Evolutionary conservation across 2,797 vertebrate genomes (phyloP), one percentile per base, ranked within the genome.

Genomic region (Sebastes matsubarae): DNA sequence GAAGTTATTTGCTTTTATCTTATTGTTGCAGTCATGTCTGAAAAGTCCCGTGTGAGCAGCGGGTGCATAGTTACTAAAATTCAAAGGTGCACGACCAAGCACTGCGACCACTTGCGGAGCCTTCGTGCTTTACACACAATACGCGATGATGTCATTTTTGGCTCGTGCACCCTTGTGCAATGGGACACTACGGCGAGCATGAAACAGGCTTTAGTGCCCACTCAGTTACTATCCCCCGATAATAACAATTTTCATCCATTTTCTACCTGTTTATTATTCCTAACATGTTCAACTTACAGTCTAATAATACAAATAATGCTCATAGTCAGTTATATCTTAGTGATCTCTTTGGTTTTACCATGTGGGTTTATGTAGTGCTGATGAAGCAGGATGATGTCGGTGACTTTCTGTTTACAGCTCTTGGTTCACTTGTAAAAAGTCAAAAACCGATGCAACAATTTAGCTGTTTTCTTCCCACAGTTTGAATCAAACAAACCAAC

Each of bases 101-200:
- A 14, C 38, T 42, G 38, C 5, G 2, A 42, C 38, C 0, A 14
- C 38, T 42, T 14, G 38, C 13, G 0, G 13, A 42, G 13, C 13
- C 38, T 42, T 42, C 13, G 38, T 13, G 36, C 36, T 38, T 38
- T 2, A 5, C 11, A 13, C 36, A 13, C 36, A 38, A 13, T 38
- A 36, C 34, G 34, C 5, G 34, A 36, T 36, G 34, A 36, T 0
- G 1, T 38, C 36, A 13, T 38, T 38, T 36, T 36, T 36, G 11
- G 34, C 34, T 36, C 4, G 0, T 0, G 0, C 34, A 36, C 34
- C 34, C 34, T 36, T 0, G 0, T 36, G 11, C 11, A n/a, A n/a
- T n/a, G 36, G 36, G 36, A 42, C 2, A 42, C 12, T 42, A 42
- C 13, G 13, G 38, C 13, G 0, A 42, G 38, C 38, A 42, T 42